Conservation (phyloP, 2,888 invertebrate genomes). For the Neoaliturus tenellus region DNA sequence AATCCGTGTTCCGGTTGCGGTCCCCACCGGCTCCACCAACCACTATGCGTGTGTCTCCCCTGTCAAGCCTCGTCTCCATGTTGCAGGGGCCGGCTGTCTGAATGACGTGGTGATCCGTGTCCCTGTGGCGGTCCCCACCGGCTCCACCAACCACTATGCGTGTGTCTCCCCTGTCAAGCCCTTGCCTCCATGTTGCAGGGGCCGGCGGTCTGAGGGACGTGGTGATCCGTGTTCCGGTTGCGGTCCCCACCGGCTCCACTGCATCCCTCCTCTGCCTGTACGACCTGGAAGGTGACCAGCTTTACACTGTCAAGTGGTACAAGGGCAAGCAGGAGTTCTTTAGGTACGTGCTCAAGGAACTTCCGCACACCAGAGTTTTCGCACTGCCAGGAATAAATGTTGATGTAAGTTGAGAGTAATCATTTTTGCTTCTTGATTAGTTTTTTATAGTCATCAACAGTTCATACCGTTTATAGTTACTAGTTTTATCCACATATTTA, state of each 20-base stretch:
- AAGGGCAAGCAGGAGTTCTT: slow-evolving; percentile 78
- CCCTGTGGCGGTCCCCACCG: slow-evolving; percentile 82
- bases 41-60: too few relatives aligned
- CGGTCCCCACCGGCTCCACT: slow-evolving; percentile 82
- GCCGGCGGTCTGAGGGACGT: slow-evolving; percentile 80
- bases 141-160: too few relatives aligned
- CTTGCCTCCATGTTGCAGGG: slow-evolving; percentile 72
- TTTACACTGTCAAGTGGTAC: slow-evolving; percentile 72
- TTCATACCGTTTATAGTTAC: too few relatives aligned
- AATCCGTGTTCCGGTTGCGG: too few relatives aligned
- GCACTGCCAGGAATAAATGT: slow-evolving; percentile 82
- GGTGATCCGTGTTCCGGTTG: slow-evolving; percentile 81
- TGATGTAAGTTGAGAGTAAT: slow-evolving; percentile 79
- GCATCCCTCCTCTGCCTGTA: slow-evolving; percentile 84
- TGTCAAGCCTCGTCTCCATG: too few relatives aligned
- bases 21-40: too few relatives aligned
- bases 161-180: too few relatives aligned
- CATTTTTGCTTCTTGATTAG: too few relatives aligned
- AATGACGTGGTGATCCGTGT: slow-evolving; percentile 83
- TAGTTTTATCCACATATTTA: too few relatives aligned
- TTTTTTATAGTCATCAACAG: too few relatives aligned
- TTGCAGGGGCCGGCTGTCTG: slow-evolving; percentile 77
- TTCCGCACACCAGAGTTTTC: slow-evolving; percentile 84
- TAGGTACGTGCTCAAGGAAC: slow-evolving; percentile 78
- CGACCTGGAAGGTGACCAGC: slow-evolving; percentile 82